These are phyloP conservation scores for Pygoscelis adeliae DNA, from an alignment of 2,113 vertebrate genomes.

Conservation along the genomic window DNA sequence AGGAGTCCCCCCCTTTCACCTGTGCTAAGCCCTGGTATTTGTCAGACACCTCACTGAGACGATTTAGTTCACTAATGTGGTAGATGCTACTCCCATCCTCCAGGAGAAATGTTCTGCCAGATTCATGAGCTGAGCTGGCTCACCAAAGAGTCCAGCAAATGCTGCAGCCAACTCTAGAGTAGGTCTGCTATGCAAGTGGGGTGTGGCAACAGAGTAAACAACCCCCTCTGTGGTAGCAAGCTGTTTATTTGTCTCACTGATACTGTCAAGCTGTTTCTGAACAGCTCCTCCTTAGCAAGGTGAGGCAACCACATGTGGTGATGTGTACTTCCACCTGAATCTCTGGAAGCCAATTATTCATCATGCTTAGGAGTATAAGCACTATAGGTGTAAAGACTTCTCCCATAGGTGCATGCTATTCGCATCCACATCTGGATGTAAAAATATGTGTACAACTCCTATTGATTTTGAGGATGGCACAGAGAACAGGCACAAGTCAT, in stretches of 20 bases:
- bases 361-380: not conserved
- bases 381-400: not conserved
- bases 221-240: not conserved
- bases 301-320: not conserved
- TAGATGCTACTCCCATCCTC: not conserved
- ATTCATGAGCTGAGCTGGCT: not conserved
- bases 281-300: accelerated
- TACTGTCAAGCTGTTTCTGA: not conserved
- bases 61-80: not conserved
- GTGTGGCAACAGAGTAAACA: not conserved
- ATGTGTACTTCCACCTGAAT: not conserved
- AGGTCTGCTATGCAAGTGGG: not conserved
- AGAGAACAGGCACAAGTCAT: not conserved
- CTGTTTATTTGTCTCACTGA: not conserved
- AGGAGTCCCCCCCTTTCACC: not conserved
- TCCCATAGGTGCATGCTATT: not conserved
- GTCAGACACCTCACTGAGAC: not conserved
- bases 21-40: not conserved
- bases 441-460: not conserved
- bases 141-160: not conserved
- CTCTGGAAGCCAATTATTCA: not conserved
- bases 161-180: not conserved
- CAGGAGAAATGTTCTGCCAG: not conserved
- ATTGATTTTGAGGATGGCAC: not conserved
- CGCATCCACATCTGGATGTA: not conserved